Evolutionary conservation across 2,797 vertebrate species (phyloP), one percentile per base, ranked within the genome.

Genomic region (Sebastes hopkinsi): DNA sequence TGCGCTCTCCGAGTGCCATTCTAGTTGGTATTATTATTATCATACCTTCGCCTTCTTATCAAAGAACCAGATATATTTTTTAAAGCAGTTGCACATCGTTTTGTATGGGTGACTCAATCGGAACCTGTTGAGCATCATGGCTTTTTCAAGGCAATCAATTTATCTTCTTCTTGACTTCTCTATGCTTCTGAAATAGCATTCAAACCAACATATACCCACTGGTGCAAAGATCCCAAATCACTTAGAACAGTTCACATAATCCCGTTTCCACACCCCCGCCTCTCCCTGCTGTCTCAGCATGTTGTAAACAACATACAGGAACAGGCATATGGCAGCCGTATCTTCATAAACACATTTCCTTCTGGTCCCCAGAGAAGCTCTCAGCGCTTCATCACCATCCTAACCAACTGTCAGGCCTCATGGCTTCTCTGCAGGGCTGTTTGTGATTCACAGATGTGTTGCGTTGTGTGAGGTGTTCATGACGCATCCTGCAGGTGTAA

Each of bases 281-380:
- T 30, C 7, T 20, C 59, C 23, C 38, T 79, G 81, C 67, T 56
- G 67, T 32, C 8, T 80, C 67, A 72, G 67, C 64, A 46, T 20
- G 59, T 50, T 64, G 55, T 66, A 60, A 67, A 62, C 32, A 30
- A 52, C 20, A 60, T 13, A 23, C 38, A 69, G 30, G 12, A 78
- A 23, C 16, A 67, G 12, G 16, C 66, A 56, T 46, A 64, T 61
- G 56, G 56, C 50, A 32, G 68, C 27, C 42, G 27, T 30, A 25
- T 56, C 58, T 67, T 64, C 50, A 69, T 27, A 11, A 62, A 62
- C 32, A 67, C 55, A 22, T 62, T 23, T 72, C 34, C 20, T 66
- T n/a, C 5, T 23, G 20, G 27, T 60, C 67, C 50, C 72, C n/a
- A n/a, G 42, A 79, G 75, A 82, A 8, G 36, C 6, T 13, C 29